phyloP scores from a whole-genome alignment of 2,113 vertebrate genomes.

The Plecturocebus donacophilus region DNA sequence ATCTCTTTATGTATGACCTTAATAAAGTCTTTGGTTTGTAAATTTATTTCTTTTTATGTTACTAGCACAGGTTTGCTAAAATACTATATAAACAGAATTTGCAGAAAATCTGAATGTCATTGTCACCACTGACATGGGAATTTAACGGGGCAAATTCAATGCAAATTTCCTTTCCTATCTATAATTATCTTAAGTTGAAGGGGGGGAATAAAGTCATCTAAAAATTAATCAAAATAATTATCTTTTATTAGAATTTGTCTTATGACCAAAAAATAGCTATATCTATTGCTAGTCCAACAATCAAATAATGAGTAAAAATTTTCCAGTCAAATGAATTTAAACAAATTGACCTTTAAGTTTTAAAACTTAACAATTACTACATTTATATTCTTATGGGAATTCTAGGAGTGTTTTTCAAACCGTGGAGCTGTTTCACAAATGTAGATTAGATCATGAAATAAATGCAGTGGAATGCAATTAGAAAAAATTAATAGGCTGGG shows the following conservation, averaged over 20 bases:
- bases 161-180: background rate
- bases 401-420: background rate
- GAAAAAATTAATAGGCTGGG: background rate
- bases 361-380: background rate
- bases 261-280: background rate
- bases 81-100: conserved; percentile 12
- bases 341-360: background rate
- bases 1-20: background rate
- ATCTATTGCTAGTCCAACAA: background rate
- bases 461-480: background rate
- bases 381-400: conserved; percentile 15
- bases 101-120: background rate
- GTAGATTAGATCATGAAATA: conserved; percentile 7
- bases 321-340: conserved; percentile 13
- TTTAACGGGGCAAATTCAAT: background rate
- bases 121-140: background rate
- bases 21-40: background rate
- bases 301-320: background rate
- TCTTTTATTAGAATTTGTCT: conserved; percentile 14
- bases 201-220: background rate
- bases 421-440: background rate
- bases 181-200: background rate
- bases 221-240: background rate
- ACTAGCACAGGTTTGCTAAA: background rate
- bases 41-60: background rate